These are phyloP conservation scores for Andrena bucephala DNA, from an alignment of 2,888 invertebrate genomes.

Conservation along the genomic window DNA sequence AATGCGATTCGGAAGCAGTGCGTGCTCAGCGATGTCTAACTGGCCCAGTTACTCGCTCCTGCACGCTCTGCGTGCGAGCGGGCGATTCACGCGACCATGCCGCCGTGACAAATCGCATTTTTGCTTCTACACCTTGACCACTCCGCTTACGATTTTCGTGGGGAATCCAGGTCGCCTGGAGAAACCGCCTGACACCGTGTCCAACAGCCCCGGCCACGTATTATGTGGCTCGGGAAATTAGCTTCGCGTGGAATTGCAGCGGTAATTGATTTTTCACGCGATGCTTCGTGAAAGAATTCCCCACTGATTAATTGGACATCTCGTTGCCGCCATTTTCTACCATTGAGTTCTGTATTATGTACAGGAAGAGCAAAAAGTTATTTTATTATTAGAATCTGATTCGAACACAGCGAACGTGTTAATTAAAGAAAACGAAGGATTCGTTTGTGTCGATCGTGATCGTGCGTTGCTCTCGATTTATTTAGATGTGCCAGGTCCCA, in stretches of 20 bases:
- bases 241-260: neutral
- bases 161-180: constrained; percentile 22
- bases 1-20: constrained; percentile 35
- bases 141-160: constrained; percentile 32
- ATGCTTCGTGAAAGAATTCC: neutral
- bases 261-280: constrained; percentile 18
- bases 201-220: neutral
- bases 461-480: neutral
- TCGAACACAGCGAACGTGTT: too few species aligned
- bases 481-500: neutral
- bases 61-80: constrained; percentile 15
- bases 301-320: constrained; percentile 8
- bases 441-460: too few species aligned
- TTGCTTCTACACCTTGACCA: constrained; percentile 38
- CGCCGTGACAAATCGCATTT: constrained; percentile 57
- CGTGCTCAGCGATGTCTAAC: constrained; percentile 24
- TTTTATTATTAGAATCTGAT: too few species aligned
- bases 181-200: constrained; percentile 2
- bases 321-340: neutral
- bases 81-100: constrained; percentile 23
- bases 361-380: too few species aligned
- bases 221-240: neutral
- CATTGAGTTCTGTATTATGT: too few species aligned
- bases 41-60: constrained; percentile 43
- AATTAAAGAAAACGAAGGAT: too few species aligned